Evolutionary conservation across 2,888 invertebrate genomes (phyloP), one percentile per base, ranked within the genome.

Genomic region (Lamproptera curius): DNA sequence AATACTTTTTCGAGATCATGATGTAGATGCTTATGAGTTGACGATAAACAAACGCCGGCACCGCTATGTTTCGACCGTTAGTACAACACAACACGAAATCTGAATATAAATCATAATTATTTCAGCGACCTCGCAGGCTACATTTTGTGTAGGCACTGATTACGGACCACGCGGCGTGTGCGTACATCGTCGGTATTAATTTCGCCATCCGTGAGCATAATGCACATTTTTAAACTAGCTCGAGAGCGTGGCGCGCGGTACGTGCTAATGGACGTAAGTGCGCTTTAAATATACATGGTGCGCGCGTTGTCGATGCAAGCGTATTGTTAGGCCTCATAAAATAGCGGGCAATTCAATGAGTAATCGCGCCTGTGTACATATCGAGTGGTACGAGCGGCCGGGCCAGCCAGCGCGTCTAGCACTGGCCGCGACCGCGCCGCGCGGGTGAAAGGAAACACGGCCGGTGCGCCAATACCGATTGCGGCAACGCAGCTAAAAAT

Each of bases 381-480:
- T 52, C 50, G 55, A 58, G 62, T 56, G 55, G 56, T 61, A 53
- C 59, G 59, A 63, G 55, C 60, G 61, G 58, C 55, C 60, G 68
- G 66, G 63, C 65, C 73, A 77, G 77, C 73, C 78, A 69, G 77
- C 75, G 71, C 70, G 78, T 68, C 75, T 43, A 59, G 53, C 65
- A 64, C 65, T 72, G 76, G 76, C 73, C 77, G 67, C 76, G 73
- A 2, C 9, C 28, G 70, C 68, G 76, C 67, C 73, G 58, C 57
- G 52, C 57, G 63, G 71, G 86, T 86, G 85, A 86, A 84, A 86
- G 85, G 85, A 74, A 84, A 84, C 82, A n/a, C 81, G 84, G 82
- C 76, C 74, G 70, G 71, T 69, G 72, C 68, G 63, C 67, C 70
- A 76, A 79, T 73, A 76, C 70, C 68, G 77, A 82, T 85, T 85